These are phyloP conservation scores for Brachypalpus laphriformis DNA, from an alignment of 2,888 invertebrate species.

Conservation along the genomic window DNA sequence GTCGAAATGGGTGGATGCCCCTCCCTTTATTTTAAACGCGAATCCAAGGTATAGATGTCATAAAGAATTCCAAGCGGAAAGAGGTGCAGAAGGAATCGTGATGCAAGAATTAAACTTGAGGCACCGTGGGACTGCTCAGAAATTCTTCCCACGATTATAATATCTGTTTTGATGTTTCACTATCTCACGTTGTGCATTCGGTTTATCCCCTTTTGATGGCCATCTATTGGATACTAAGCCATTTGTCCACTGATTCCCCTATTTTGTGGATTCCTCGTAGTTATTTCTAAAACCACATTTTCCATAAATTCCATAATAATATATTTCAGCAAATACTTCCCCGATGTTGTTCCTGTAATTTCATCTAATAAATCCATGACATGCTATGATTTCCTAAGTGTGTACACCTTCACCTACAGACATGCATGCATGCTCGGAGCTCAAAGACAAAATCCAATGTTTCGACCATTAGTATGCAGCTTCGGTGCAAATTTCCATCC, in stretches of 20 bases:
- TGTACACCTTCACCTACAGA: neutral
- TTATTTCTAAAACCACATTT: neutral
- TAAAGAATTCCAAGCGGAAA: too few species aligned
- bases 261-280: too few species aligned
- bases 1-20: too few species aligned
- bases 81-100: too few species aligned
- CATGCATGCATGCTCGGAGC: neutral
- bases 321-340: neutral
- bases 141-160: too few species aligned
- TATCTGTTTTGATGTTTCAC: neutral
- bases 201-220: too few species aligned
- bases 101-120: too few species aligned
- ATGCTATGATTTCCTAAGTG: conserved; percentile 12
- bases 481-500: neutral
- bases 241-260: neutral
- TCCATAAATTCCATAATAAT: neutral
- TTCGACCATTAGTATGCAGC: conserved; percentile 20
- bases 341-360: neutral
- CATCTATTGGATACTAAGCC: neutral
- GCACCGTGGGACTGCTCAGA: too few species aligned
- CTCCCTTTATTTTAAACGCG: too few species aligned
- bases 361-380: conserved; percentile 25
- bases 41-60: too few species aligned
- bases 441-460: conserved; percentile 3
- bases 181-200: neutral